Percentiles rank a stretch among this genome's conserved stretches.
Evolutionary conservation across 1,140 invertebrate species (phyloP).

Genomic region (Matsumurasca onukii): DNA sequence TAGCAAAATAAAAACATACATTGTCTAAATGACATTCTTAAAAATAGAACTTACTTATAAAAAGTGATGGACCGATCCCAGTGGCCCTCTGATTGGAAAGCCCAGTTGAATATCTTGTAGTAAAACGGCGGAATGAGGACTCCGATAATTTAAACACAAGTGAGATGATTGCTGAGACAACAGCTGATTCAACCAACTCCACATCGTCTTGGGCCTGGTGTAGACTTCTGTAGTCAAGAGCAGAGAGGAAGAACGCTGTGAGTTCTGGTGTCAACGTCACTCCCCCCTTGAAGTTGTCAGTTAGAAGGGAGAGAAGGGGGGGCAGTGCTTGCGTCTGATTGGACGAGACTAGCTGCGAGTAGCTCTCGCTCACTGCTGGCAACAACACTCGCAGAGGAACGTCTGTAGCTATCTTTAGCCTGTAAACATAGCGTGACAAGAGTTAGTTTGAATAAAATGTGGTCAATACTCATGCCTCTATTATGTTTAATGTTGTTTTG

Average conservation of each 20-base stretch:
- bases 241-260: constrained; percentile 70
- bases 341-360: constrained; percentile 59
- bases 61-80: constrained; percentile 72
- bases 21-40: too few relatives aligned
- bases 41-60: constrained; percentile 67
- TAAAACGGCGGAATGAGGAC: constrained; percentile 84
- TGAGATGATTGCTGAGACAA: constrained; percentile 71
- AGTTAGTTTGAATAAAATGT: constrained; percentile 1
- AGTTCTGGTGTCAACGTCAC: constrained; percentile 68
- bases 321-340: constrained; percentile 61
- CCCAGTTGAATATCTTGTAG: constrained; percentile 85
- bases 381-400: constrained; percentile 75
- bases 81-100: constrained; percentile 58
- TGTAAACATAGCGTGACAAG: constrained; percentile 38
- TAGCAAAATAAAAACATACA: too few relatives aligned
- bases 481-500: too few relatives aligned
- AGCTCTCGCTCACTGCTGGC: constrained; percentile 67
- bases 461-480: too few relatives aligned
- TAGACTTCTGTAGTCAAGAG: constrained; percentile 67
- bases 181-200: constrained; percentile 63
- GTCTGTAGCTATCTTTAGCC: constrained; percentile 65
- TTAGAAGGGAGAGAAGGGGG: constrained; percentile 70
- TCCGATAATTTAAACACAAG: constrained; percentile 88
- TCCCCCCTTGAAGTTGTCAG: constrained; percentile 63
- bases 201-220: constrained; percentile 44